phyloP scores from a whole-genome alignment of 2,888 invertebrate genomes.

The Agrochola lychnidis region DNA sequence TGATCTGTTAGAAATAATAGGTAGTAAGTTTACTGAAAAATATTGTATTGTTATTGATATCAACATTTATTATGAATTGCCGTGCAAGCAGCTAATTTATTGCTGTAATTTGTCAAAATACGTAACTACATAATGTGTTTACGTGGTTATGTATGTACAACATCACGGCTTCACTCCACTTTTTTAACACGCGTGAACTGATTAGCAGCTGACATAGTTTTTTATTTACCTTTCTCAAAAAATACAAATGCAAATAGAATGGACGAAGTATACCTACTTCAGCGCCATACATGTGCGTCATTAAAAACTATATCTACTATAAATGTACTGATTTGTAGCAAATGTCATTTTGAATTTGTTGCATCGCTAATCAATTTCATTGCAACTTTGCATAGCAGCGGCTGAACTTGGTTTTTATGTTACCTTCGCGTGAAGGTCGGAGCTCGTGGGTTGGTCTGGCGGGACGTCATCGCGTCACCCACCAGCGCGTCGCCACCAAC shows the following conservation, averaged over 20 bases:
- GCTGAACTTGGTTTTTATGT: constrained; percentile 71
- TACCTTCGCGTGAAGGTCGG: constrained; percentile 72
- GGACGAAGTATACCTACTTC: constrained; percentile 2
- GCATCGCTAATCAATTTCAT: constrained; percentile 50
- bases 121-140: background rate
- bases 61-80: background rate
- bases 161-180: constrained; percentile 8
- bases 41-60: background rate
- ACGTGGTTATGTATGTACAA: constrained; percentile 8
- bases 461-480: constrained; percentile 63
- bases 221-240: constrained; percentile 48
- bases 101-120: constrained; percentile 6
- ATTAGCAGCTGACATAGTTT: constrained; percentile 45
- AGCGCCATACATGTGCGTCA: constrained; percentile 6
- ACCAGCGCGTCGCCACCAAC: constrained; percentile 63
- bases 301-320: background rate
- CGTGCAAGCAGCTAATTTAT: background rate
- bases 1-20: background rate
- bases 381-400: constrained; percentile 52
- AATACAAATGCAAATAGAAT: constrained; percentile 26
- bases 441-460: constrained; percentile 53
- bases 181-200: constrained; percentile 30
- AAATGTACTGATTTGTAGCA: background rate
- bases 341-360: constrained; percentile 5
- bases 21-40: background rate